Evolutionary conservation across 2,888 invertebrate species (phyloP), one percentile per base, ranked within the genome.

Genomic region (Drosophila lacicola): DNA sequence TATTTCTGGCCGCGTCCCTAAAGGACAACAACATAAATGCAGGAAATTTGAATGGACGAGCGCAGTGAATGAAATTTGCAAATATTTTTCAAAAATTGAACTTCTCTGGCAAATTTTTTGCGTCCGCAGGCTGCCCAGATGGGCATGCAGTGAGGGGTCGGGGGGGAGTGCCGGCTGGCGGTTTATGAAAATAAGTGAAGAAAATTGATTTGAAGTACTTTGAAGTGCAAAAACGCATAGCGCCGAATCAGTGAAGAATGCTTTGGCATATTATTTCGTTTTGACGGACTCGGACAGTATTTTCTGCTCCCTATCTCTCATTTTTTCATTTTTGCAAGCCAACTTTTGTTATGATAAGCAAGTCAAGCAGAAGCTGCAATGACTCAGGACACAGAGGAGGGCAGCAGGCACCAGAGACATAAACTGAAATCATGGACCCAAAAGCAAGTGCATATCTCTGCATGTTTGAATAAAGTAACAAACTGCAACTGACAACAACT

Each of bases 41-140:
- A 87, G 90, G 89, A 87, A 87, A 87, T 87, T 89, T 87, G 83
- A 90, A 88, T 89, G 90, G 89, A 90, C 90, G 88, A 90, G 83
- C 82, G 88, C 82, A 86, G 88, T 88, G 88, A 89, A 89, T 89
- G 82, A 89, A 88, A 90, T 90, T 89, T 90, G 88, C 90, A 90
- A 90, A 88, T 88, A 89, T 90, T 84, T 89, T 86, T 90, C 84
- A 89, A 89, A 89, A 89, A 86, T 90, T 90, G 86, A 90, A 88
- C 89, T 89, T 82, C 78, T 84, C 82, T 88, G 89, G 83, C 88
- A 83, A 89, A 87, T 90, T 88, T 86, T 86, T 86, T 76, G 65
- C 68, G 46, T 78, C 74, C 69, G 69, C 75, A 49, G 69, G 49
- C 74, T 74, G 56, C 37, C 61, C 72, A 68, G 53, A 34, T 46